Evolutionary conservation across 2,797 vertebrate genomes (phyloP).

Genomic region (Agapornis canus): DNA sequence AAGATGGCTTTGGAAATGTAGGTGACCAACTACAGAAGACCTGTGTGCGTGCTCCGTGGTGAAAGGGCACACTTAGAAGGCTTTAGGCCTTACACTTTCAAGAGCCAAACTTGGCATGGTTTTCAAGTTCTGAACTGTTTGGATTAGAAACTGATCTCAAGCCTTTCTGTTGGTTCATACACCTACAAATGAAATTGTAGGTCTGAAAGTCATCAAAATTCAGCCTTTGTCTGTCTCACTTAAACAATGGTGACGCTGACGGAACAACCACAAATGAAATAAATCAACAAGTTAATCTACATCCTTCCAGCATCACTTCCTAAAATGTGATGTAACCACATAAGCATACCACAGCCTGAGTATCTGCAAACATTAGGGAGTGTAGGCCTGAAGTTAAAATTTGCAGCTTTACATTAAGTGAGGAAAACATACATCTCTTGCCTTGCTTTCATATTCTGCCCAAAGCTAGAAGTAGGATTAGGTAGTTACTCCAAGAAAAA

Average conservation of each 20-base stretch:
- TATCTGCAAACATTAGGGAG: neutral
- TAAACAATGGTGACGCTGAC: neutral
- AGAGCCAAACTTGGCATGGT: neutral
- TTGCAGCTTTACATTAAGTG: neutral
- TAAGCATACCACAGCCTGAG: neutral
- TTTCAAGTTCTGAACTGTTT: neutral
- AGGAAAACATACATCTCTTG: neutral
- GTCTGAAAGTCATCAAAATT: conserved; percentile 11
- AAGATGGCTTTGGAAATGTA: neutral
- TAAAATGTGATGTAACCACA: conserved; percentile 40
- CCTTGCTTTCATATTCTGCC: neutral
- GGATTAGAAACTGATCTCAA: neutral
- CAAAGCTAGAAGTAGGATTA: neutral
- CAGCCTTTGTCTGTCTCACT: neutral
- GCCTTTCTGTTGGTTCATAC: neutral
- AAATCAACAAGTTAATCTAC: conserved; percentile 47
- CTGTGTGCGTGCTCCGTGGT: neutral
- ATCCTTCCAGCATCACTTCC: conserved; percentile 47
- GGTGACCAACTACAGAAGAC: neutral
- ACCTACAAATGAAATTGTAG: neutral
- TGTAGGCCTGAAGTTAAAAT: neutral
- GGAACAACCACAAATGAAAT: neutral
- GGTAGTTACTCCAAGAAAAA: neutral
- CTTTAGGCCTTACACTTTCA: neutral
- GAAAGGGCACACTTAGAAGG: neutral